Conservation (phyloP, 2,888 invertebrate genomes). For the Lycaena phlaeas region DNA sequence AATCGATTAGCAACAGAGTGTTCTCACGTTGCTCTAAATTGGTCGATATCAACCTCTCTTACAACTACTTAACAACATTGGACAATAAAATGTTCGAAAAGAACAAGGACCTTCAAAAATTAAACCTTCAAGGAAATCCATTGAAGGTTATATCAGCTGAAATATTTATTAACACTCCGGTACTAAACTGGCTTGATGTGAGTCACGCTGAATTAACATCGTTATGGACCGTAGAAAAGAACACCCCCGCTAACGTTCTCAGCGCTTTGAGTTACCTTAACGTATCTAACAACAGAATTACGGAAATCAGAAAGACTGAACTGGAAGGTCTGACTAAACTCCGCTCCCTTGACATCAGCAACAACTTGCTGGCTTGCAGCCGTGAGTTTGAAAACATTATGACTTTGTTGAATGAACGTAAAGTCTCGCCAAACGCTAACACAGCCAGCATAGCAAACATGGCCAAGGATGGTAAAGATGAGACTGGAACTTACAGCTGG, state of each 20-base stretch:
- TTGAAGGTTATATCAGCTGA: slow-evolving; percentile 77
- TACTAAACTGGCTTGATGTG: slow-evolving; percentile 78
- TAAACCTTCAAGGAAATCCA: slow-evolving; percentile 82
- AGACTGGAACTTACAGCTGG: slow-evolving; percentile 55
- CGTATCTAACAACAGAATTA: slow-evolving; percentile 74
- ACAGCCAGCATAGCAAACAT: slow-evolving; percentile 51
- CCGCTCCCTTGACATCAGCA: slow-evolving; percentile 73
- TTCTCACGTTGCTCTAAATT: slow-evolving; percentile 73
- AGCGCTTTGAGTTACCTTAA: slow-evolving; percentile 73
- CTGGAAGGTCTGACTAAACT: slow-evolving; percentile 72
- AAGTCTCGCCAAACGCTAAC: slow-evolving; percentile 68
- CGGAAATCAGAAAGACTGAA: slow-evolving; percentile 71
- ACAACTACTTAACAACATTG: slow-evolving; percentile 77
- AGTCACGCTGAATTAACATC: slow-evolving; percentile 79
- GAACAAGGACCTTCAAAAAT: slow-evolving; percentile 76
- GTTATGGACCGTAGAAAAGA: slow-evolving; percentile 75
- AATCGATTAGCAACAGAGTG: slow-evolving; percentile 66
- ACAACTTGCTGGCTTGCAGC: slow-evolving; percentile 80
- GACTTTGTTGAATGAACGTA: slow-evolving; percentile 73
- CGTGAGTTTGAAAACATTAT: slow-evolving; percentile 78
- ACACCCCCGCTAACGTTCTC: slow-evolving; percentile 53
- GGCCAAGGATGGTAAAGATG: slow-evolving; percentile 45
- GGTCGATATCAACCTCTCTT: slow-evolving; percentile 79
- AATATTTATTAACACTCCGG: slow-evolving; percentile 75
- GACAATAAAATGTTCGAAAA: slow-evolving; percentile 77